Percentiles rank a stretch among this genome's conserved stretches.
phyloP scores from a whole-genome alignment of 2,113 vertebrate species.

The Chaetodon auriga region DNA sequence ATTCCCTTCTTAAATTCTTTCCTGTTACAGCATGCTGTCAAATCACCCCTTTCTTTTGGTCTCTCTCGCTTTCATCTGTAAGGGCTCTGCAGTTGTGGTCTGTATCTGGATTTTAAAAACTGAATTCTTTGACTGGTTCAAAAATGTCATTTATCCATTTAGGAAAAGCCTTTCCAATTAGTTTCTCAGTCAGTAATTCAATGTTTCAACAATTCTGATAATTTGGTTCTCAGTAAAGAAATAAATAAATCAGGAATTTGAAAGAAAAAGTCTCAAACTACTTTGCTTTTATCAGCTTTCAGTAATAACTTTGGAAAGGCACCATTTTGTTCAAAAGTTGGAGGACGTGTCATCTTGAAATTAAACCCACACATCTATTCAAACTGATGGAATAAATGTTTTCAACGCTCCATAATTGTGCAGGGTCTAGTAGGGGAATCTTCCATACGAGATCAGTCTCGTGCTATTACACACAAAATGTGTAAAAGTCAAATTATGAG shows the following conservation, averaged over 20 bases:
- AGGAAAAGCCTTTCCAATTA: conserved; percentile 14
- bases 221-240: neutral
- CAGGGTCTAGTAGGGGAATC: conserved; percentile 21
- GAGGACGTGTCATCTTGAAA: conserved; percentile 48
- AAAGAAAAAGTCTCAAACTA: conserved; percentile 15
- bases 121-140: conserved; percentile 19
- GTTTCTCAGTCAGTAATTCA: conserved; percentile 8
- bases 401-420: conserved; percentile 12
- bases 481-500: conserved; percentile 21
- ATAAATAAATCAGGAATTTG: conserved; percentile 8
- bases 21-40: conserved; percentile 72
- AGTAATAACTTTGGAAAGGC: conserved; percentile 15
- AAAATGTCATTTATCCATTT: conserved; percentile 26
- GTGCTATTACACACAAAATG: conserved; percentile 30
- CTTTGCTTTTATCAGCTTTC: conserved; percentile 29
- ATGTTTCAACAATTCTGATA: neutral
- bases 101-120: conserved; percentile 9
- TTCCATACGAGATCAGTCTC: conserved; percentile 22
- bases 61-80: conserved; percentile 39
- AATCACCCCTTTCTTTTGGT: conserved; percentile 30
- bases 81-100: conserved; percentile 30
- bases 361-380: conserved; percentile 33
- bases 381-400: conserved; percentile 26
- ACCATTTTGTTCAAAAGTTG: conserved; percentile 12
- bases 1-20: conserved; percentile 55